Base-by-base conservation (phyloP, 2,888 invertebrate species). In the Euproctis similis region DNA sequence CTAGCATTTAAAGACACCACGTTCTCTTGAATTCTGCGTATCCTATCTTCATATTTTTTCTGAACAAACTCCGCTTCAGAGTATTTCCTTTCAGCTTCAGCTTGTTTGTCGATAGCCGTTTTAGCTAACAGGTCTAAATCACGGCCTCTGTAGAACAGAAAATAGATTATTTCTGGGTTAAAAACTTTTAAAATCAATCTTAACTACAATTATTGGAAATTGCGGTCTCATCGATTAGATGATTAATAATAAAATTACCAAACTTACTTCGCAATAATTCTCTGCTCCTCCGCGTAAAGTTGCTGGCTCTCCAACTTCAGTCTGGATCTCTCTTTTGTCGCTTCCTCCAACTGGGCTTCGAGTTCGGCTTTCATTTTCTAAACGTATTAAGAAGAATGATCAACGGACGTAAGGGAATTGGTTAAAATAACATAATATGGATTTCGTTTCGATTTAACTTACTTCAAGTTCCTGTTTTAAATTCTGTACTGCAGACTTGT, bases 31-130 rank as follows among this genome's bases (percentile, higher is more conserved):
- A 89, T 74, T 24, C 87, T 76, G 23, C 84, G 66, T 33, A 88
- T 75, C 42, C 86, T 69, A 24, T 88, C 87, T 49, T 88, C 88
- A 44, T 87, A 88, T 53, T 85, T 86, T 8, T 66, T 60, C 50
- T 87, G 77, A 1, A 86, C 68, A 25, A 75, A 78, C 53, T 86
- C 87, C 0, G 87, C 87, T 52, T 88, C 87, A 1, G 80, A 63
- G 34, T 76, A 78, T 49, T 86, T 88, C 34, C 78, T 77, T 23
- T 88, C 87, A 0, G 88, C 85, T 39, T 84, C 85, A 8, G 87
- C 80, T 57, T 88, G 88, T 54, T 88, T 88, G 8, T 86, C 87
- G 32, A 89, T 64, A 10, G 87, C 71, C 2, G 85, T 67, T 64
- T 87, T 87, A 6, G 86, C 87, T 20, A 88, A 51, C 1, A 86